Evolutionary conservation across 1,140 invertebrate species (phyloP), one percentile per base, ranked within the genome.

Genomic region (Mactra quadrangularis): DNA sequence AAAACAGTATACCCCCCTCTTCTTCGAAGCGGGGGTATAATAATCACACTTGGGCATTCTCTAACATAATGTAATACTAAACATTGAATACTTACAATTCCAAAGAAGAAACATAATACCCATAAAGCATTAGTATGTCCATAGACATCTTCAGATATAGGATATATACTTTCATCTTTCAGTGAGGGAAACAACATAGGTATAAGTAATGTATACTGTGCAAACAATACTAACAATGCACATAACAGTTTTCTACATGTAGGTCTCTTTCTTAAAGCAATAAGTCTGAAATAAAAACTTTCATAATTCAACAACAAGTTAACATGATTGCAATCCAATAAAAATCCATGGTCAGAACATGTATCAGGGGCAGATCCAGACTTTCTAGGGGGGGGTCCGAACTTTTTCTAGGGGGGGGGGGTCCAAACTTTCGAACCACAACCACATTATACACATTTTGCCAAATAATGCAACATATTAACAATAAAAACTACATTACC

Each of bases 171-270:
- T 41, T 71, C 41, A 64, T 60, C 70, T 29, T 86, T 82, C 38
- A 87, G 66, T 7, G 60, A 68, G 11, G 86, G 86, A 77, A 84
- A 86, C 22, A 87, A 86, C 29, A 35, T 72, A 27, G 87, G 87
- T 52, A 87, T 62, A 13, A 87, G 70, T 17, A 85, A 78, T 64
- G 85, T 83, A 50, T 86, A 82, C 64, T 87, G 85, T 9, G 87
- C 87, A 76, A 84, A 64, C 15, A 87, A 57, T 0, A 87, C 83
- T 27, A 86, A 38, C 19, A 62, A 17, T 19, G 83, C 87, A 81
- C 75, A 86, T 17, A 76, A n/a, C 19, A 70, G n/a, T 41, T 87
- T 87, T 31, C 76, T 55, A 35, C 33, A 41, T 27, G 87, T 85
- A 25, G 87, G 85, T 27, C 62, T 74, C 66, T 85, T 87, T 27